phyloP scores from a whole-genome alignment of 2,797 vertebrate genomes.

The Clarias laeviceps region DNA sequence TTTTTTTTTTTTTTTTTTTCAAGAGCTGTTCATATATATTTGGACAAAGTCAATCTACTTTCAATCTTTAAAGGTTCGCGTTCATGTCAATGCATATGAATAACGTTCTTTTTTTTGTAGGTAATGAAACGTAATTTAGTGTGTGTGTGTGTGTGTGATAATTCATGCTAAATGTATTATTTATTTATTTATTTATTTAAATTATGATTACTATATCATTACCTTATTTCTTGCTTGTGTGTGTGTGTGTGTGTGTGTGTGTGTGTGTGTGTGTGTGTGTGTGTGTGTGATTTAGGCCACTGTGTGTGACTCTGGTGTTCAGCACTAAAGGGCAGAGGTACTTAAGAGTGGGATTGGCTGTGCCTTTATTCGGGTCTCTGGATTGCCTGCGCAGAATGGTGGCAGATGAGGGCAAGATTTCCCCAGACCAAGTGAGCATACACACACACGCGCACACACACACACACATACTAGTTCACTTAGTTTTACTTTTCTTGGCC shows the following conservation, averaged over 20 bases:
- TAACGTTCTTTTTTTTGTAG: conserved; percentile 61
- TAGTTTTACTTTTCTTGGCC: background rate
- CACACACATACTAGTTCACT: background rate
- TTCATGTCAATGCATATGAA: conserved; percentile 64
- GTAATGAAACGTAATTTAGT: conserved; percentile 57
- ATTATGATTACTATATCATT: background rate
- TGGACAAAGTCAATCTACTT: conserved; percentile 4
- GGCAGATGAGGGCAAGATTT: conserved; percentile 76
- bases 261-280: conserved; percentile 15
- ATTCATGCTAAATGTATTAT: background rate
- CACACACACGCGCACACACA: conserved; percentile 12
- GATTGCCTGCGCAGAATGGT: conserved; percentile 79
- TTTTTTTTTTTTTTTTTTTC: too few species aligned
- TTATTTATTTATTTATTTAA: conserved; percentile 68
- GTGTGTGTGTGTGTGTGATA: too few species aligned
- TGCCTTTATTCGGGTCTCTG: conserved; percentile 78
- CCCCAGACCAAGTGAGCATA: conserved; percentile 77
- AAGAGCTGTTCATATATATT: too few species aligned
- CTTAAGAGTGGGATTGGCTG: conserved; percentile 78
- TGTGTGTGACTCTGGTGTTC: conserved; percentile 81
- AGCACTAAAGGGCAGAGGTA: conserved; percentile 75
- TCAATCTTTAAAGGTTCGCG: conserved; percentile 46
- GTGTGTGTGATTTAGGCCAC: conserved; percentile 49
- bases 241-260: background rate
- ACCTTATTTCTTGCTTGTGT: background rate